Evolutionary conservation across 30 jellyfish, hydroid and myxozoan genomes (phyloP).

Genomic region (Rhopilema esculentum): DNA sequence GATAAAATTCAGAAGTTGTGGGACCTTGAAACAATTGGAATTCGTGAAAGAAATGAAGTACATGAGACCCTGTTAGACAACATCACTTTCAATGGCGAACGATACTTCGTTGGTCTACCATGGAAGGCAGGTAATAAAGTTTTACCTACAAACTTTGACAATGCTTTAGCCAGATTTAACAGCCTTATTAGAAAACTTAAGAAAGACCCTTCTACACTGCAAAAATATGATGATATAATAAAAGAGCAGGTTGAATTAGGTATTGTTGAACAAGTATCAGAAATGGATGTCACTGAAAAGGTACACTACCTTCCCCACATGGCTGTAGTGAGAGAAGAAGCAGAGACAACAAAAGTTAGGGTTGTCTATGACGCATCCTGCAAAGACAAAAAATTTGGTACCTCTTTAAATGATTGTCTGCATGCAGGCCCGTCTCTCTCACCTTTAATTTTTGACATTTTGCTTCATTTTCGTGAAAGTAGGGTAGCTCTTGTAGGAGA

Average conservation of each 20-base stretch:
- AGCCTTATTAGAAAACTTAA: conserved; percentile 10
- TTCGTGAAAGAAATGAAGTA: conserved; percentile 21
- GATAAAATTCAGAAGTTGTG: conserved; percentile 35
- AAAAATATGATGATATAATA: conserved; percentile 13
- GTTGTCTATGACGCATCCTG: conserved; percentile 27
- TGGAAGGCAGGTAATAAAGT: conserved; percentile 24
- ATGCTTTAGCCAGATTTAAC: conserved; percentile 11
- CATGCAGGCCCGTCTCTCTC: conserved; percentile 61
- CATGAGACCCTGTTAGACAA: conserved; percentile 41
- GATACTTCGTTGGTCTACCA: conserved; percentile 14
- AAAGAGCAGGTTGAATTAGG: conserved; percentile 20
- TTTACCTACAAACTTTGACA: conserved; percentile 29
- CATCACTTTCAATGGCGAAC: neutral
- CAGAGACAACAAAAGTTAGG: conserved; percentile 35
- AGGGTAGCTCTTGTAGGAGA: conserved; percentile 47
- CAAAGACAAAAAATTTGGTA: conserved; percentile 11
- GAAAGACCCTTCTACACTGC: conserved; percentile 16
- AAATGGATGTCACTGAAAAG: conserved; percentile 3
- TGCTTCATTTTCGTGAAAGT: conserved; percentile 28
- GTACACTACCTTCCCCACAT: conserved; percentile 41
- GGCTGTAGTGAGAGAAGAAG: conserved; percentile 41
- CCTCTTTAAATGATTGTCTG: conserved; percentile 39
- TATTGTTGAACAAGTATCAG: conserved; percentile 25
- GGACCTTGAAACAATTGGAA: conserved; percentile 43
- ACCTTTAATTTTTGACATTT: conserved; percentile 36